Percentiles rank a stretch among this genome's conserved stretches.
phyloP scores from a whole-genome alignment of 2,888 invertebrate genomes.

The Leistus spinibarbis region DNA sequence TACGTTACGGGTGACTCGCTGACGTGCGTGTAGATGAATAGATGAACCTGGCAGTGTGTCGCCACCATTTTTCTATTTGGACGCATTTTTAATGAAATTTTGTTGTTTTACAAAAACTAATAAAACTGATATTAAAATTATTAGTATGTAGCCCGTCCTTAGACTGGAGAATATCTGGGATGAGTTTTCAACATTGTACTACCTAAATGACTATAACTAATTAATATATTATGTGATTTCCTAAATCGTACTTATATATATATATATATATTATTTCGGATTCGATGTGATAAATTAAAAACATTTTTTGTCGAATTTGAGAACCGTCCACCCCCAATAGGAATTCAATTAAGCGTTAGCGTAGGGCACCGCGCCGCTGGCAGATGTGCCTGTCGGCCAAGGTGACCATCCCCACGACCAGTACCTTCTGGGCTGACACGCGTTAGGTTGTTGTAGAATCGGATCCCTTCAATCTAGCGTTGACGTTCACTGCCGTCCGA shows the following conservation, averaged over 20 bases:
- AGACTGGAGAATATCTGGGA: no score
- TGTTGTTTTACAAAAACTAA: no score
- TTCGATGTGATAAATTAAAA: background rate
- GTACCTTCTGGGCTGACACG: background rate
- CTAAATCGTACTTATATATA: background rate
- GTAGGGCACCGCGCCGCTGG: background rate
- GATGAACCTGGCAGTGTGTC: background rate
- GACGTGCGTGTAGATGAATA: background rate
- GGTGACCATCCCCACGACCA: background rate
- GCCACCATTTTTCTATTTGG: background rate
- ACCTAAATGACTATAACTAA: no score
- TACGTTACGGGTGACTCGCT: constrained; percentile 13
- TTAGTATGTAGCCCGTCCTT: no score
- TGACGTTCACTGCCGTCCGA: constrained; percentile 36
- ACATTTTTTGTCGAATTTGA: constrained; percentile 1
- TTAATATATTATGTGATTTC: background rate
- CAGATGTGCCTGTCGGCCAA: constrained; percentile 39
- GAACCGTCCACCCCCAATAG: constrained; percentile 10
- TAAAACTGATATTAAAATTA: no score
- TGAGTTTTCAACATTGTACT: no score
- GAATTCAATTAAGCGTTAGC: constrained; percentile 39
- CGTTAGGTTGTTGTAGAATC: background rate
- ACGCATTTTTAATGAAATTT: background rate
- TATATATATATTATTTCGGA: background rate
- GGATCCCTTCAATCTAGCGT: constrained; percentile 12